Conservation (phyloP, 2,113 vertebrate genomes). For the Haplotaxodon microlepis region DNA sequence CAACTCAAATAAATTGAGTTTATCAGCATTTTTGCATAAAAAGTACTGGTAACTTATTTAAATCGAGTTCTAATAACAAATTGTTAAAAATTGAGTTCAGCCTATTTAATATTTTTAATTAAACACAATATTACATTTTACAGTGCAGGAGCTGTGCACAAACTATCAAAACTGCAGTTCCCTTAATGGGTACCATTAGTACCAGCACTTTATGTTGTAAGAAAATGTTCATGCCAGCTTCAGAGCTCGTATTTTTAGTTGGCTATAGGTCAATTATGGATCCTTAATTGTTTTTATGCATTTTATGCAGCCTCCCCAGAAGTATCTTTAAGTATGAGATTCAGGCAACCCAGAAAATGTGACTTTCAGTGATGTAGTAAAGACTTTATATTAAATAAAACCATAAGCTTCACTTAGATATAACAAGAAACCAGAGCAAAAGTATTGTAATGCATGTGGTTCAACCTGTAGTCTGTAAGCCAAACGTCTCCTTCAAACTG, state of each 20-base stretch:
- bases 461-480: not conserved
- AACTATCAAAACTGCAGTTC: not conserved
- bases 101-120: too few species aligned
- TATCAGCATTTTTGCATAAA: too few species aligned
- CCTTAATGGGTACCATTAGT: not conserved
- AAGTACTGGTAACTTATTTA: too few species aligned
- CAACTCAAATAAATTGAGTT: too few species aligned
- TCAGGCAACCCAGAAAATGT: not conserved
- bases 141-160: not conserved
- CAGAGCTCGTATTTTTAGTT: not conserved
- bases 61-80: too few species aligned
- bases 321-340: not conserved
- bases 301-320: not conserved
- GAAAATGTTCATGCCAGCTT: not conserved
- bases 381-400: not conserved
- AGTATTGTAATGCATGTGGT: not conserved
- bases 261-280: not conserved
- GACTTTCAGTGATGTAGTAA: not conserved
- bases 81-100: too few species aligned
- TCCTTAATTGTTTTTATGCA: not conserved
- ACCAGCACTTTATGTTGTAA: not conserved
- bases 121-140: too few species aligned
- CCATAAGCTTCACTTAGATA: not conserved
- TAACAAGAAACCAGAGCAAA: not conserved
- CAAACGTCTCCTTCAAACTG: not conserved